phyloP scores from a whole-genome alignment of 2,113 vertebrate genomes.

The Pelecanoides urinatrix region DNA sequence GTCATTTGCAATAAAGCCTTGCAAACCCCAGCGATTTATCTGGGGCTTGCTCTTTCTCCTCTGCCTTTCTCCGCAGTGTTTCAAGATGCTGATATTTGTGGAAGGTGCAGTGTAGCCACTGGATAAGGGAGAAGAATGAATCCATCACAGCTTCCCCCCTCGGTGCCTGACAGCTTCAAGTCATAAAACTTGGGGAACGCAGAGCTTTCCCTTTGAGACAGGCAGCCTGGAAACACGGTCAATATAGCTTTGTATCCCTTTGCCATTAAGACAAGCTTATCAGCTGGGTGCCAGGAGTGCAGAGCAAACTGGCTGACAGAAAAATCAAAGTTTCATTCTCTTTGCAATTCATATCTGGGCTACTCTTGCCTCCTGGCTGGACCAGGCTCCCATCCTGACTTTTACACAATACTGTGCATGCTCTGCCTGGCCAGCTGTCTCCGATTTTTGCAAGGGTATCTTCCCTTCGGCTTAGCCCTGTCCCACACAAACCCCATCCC shows the following conservation, averaged over 20 bases:
- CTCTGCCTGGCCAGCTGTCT: neutral
- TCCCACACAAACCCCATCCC: neutral
- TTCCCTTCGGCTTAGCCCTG: neutral
- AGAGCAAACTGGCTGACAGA: neutral
- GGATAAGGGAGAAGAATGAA: constrained; percentile 41
- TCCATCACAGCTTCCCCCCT: neutral
- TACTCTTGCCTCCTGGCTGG: neutral
- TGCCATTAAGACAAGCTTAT: neutral
- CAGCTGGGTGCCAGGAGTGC: constrained; percentile 7
- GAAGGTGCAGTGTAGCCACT: neutral
- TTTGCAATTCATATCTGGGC: neutral
- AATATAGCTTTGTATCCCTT: neutral
- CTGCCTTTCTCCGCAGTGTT: neutral
- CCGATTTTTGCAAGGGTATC: neutral
- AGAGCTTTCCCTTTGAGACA: neutral
- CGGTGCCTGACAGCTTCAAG: neutral
- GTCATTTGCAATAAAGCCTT: neutral
- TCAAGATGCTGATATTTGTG: neutral
- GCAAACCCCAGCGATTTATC: neutral
- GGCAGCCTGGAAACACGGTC: neutral
- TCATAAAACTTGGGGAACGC: neutral
- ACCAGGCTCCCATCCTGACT: neutral
- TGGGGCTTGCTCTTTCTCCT: neutral
- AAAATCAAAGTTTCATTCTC: neutral
- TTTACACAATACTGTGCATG: rapidly evolving